Percentiles rank a stretch among this genome's conserved stretches.
Conservation (phyloP, 2,797 vertebrate species). For the Sebastes miniatus region DNA sequence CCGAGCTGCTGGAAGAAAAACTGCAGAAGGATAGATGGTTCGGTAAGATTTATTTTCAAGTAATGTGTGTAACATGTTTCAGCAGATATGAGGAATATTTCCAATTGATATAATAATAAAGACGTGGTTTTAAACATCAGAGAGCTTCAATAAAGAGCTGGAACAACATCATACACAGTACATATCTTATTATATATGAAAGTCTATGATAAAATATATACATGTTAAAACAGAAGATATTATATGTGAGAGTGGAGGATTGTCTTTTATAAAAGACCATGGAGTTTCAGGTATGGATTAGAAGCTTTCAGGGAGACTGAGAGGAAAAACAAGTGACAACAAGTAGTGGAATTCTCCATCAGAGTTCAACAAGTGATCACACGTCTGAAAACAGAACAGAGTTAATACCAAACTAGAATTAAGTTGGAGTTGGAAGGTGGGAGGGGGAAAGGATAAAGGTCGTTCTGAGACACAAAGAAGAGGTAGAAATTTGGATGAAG, state of each 20-base stretch:
- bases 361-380: neutral
- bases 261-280: neutral
- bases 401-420: neutral
- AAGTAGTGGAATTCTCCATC: neutral
- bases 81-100: neutral
- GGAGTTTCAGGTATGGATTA: no score
- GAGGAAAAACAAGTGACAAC: neutral
- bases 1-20: slow-evolving; percentile 59
- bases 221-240: no score
- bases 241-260: neutral
- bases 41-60: neutral
- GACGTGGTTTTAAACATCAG: neutral
- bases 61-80: neutral
- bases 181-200: no score
- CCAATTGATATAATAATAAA: neutral
- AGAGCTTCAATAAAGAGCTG: neutral
- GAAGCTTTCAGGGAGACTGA: neutral
- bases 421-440: neutral
- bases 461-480: neutral
- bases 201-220: fast-evolving
- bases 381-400: neutral
- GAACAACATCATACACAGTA: no score
- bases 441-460: neutral
- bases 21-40: slow-evolving; percentile 48
- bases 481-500: neutral